Evolutionary conservation across 2,888 invertebrate genomes (phyloP).

Genomic region (Tetragonisca angustula): DNA sequence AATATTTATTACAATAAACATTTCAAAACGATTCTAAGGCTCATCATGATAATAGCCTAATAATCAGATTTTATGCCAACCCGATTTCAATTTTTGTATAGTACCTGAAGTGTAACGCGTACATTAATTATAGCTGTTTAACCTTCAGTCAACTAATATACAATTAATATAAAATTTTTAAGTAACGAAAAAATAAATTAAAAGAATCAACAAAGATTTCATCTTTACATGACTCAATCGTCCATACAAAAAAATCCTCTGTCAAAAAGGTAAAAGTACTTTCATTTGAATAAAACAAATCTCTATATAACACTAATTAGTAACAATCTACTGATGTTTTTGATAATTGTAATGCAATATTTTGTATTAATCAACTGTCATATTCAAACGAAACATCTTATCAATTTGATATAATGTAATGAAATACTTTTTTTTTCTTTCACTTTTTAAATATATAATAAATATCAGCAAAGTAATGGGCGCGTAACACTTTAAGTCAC

Average conservation of each 20-base stretch:
- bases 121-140: slow-evolving; percentile 64
- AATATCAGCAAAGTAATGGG: slow-evolving; percentile 53
- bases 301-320: slow-evolving; percentile 63
- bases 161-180: slow-evolving; percentile 59
- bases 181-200: slow-evolving; percentile 61
- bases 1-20: slow-evolving; percentile 75
- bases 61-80: slow-evolving; percentile 60
- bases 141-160: slow-evolving; percentile 49
- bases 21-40: slow-evolving; percentile 71
- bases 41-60: slow-evolving; percentile 62
- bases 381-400: slow-evolving; percentile 3
- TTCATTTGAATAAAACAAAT: slow-evolving; percentile 59
- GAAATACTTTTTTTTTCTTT: not conserved
- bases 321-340: slow-evolving; percentile 33
- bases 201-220: slow-evolving; percentile 48
- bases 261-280: slow-evolving; percentile 47
- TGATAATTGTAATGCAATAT: slow-evolving; percentile 28
- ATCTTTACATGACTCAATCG: slow-evolving; percentile 57
- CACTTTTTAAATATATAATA: slow-evolving; percentile 6
- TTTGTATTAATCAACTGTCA: slow-evolving; percentile 21
- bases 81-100: slow-evolving; percentile 56
- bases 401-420: slow-evolving; percentile 22
- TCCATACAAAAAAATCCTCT: slow-evolving; percentile 67
- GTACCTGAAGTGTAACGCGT: slow-evolving; percentile 70
- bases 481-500: slow-evolving; percentile 53